Evolutionary conservation across 2,797 vertebrate genomes (phyloP), one percentile per base, ranked within the genome.

Genomic region (Acipenser ruthenus): DNA sequence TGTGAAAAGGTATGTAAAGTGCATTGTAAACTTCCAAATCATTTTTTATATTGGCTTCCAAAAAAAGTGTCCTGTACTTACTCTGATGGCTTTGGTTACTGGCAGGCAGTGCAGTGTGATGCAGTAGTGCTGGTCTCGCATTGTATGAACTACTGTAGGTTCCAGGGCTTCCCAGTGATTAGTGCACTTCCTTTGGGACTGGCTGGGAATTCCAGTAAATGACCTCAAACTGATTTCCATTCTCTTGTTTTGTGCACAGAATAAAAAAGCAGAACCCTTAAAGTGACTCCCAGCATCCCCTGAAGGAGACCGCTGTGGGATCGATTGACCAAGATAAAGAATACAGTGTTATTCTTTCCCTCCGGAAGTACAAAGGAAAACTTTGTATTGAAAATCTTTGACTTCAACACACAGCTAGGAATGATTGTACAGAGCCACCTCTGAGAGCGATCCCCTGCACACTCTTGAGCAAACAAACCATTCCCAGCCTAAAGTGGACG

Each of bases 221-320:
- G 66, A 67, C 50, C 58, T 48, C 60, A 55, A 23, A 62, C 62
- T 63, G 60, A 67, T 56, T 67, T 67, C 66, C 66, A 56, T 55
- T 62, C 64, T 8, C 61, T 51, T 50, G 15, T 58, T 67, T 51
- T 50, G 15, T 58, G 50, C 37, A 67, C 66, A 63, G 60, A 49
- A 37, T 55, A 49, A 67, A 63, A 49, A 50, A 61, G 51, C 50
- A 55, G 55, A 23, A 51, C 47, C 62, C 63, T 62, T 50, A 37
- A 37, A 37, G 23, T 37, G 23, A 37, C 23, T 37, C 23, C 23
- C 49, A 52, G 62, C 23, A 62, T 63, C 63, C 47, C 53, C 60
- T 52, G 66, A 61, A 13, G 55, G 13, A 58, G 12, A 58, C 6
- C 2, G 12, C 55, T n/a, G 55, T n/a, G 12, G 52, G 53, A 18